Evolutionary conservation across 2,888 invertebrate genomes (phyloP).

Genomic region (Watsonalla cultraria): DNA sequence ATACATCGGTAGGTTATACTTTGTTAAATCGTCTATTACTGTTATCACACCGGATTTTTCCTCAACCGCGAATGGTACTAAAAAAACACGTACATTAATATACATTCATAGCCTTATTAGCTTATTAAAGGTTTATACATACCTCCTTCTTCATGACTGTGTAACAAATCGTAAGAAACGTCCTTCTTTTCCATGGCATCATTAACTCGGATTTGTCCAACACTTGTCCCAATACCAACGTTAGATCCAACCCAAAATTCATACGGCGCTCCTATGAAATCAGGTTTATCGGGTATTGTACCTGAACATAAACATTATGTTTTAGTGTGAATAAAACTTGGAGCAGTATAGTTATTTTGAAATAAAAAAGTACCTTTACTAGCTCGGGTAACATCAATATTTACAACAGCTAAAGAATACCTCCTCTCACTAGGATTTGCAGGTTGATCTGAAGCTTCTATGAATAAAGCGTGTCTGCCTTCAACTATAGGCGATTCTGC

Average conservation of each 20-base stretch:
- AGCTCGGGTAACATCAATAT: slow-evolving; percentile 84
- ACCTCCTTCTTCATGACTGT: slow-evolving; percentile 92
- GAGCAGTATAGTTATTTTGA: too few relatives aligned
- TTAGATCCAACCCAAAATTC: slow-evolving; percentile 95
- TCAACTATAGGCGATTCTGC: slow-evolving; percentile 82
- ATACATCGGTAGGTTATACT: slow-evolving; percentile 83
- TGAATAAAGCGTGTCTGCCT: slow-evolving; percentile 88
- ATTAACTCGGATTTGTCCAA: slow-evolving; percentile 89
- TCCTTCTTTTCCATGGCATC: slow-evolving; percentile 83
- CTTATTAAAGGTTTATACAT: slow-evolving; percentile 7
- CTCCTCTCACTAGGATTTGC: slow-evolving; percentile 89
- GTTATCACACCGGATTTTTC: slow-evolving; percentile 92
- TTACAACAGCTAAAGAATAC: slow-evolving; percentile 90
- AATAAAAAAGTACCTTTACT: slow-evolving; percentile 52
- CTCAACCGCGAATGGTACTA: slow-evolving; percentile 95
- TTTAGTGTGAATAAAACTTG: too few relatives aligned
- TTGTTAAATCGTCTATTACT: slow-evolving; percentile 85
- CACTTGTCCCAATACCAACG: slow-evolving; percentile 89
- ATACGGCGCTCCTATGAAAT: slow-evolving; percentile 91
- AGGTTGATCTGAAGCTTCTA: slow-evolving; percentile 91
- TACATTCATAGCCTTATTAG: neutral
- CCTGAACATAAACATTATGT: slow-evolving; percentile 36
- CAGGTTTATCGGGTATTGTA: slow-evolving; percentile 79
- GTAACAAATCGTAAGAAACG: slow-evolving; percentile 87
- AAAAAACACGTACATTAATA: slow-evolving; percentile 25